Percentiles rank a stretch among this genome's conserved stretches.
Conservation (phyloP, 1,140 invertebrate species). For the Drosophila tsacasi region DNA sequence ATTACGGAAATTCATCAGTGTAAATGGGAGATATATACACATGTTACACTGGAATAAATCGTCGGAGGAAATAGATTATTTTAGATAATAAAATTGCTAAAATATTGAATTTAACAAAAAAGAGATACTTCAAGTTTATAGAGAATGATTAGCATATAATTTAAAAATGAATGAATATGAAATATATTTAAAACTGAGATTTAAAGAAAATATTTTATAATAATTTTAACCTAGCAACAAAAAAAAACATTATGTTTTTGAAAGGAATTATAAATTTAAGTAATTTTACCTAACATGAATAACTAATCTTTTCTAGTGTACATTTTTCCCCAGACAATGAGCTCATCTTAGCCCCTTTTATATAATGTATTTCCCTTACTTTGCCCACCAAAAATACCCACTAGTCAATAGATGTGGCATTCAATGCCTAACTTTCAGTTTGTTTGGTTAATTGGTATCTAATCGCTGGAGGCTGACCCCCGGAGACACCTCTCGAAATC, state of each 20-base stretch:
- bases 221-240: not conserved
- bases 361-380: slow-evolving; percentile 25
- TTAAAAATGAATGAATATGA: too few species aligned
- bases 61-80: not conserved
- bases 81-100: not conserved
- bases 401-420: slow-evolving; percentile 23
- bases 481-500: slow-evolving; percentile 55
- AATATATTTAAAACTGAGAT: not conserved
- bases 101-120: not conserved
- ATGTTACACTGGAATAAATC: not conserved
- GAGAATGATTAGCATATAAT: too few species aligned
- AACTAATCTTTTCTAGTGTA: not conserved
- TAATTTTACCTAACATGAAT: not conserved
- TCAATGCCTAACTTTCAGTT: slow-evolving; percentile 25
- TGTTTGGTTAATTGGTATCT: slow-evolving; percentile 66
- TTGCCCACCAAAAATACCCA: slow-evolving; percentile 5
- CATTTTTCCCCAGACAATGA: slow-evolving; percentile 33
- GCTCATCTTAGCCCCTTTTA: slow-evolving; percentile 52
- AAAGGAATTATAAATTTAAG: not conserved
- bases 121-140: too few species aligned
- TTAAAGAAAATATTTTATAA: not conserved
- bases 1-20: slow-evolving; percentile 61
- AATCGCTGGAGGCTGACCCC: slow-evolving; percentile 63
- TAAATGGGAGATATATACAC: slow-evolving; percentile 3
- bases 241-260: not conserved